Percentiles rank a stretch among this genome's conserved stretches.
Conservation (phyloP, 2,113 vertebrate genomes). For the Corvus cornix region DNA sequence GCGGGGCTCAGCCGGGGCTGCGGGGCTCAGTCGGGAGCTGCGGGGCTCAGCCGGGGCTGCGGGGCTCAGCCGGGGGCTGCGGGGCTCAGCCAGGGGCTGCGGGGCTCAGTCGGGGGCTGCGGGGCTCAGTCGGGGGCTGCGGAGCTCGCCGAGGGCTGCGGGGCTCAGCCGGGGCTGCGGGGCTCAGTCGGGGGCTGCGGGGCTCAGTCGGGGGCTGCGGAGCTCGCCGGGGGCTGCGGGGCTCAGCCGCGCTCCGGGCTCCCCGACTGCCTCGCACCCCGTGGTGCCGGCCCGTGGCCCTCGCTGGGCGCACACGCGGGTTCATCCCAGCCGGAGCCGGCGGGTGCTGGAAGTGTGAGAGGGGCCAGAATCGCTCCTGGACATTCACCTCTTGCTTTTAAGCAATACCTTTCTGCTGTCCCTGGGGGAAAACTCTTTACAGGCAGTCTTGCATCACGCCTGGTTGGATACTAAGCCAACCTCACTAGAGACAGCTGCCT, state of each 20-base stretch:
- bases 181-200: too few species aligned
- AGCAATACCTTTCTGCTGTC: neutral
- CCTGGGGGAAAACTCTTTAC: neutral
- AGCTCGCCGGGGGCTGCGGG: too few species aligned
- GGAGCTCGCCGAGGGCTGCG: too few species aligned
- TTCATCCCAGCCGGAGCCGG: accelerated
- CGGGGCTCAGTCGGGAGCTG: too few species aligned
- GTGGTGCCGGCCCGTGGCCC: neutral
- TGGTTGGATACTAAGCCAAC: neutral
- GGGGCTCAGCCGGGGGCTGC: neutral
- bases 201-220: neutral
- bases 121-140: neutral
- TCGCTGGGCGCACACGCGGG: neutral
- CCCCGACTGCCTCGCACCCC: neutral
- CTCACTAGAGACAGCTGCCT: conserved; percentile 38
- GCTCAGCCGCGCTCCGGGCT: accelerated
- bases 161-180: too few species aligned
- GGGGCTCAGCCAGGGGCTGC: neutral
- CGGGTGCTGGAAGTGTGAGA: neutral
- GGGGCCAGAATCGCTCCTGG: neutral
- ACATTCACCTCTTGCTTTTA: neutral
- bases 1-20: too few species aligned
- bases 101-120: too few species aligned
- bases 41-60: too few species aligned
- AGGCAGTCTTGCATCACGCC: conserved; percentile 43